A percentile compares a stretch with the other conserved stretches of the same genome.
These are phyloP conservation scores for Mimumesa dahlbomi DNA, from an alignment of 2,888 invertebrate genomes.

Conservation along the genomic window DNA sequence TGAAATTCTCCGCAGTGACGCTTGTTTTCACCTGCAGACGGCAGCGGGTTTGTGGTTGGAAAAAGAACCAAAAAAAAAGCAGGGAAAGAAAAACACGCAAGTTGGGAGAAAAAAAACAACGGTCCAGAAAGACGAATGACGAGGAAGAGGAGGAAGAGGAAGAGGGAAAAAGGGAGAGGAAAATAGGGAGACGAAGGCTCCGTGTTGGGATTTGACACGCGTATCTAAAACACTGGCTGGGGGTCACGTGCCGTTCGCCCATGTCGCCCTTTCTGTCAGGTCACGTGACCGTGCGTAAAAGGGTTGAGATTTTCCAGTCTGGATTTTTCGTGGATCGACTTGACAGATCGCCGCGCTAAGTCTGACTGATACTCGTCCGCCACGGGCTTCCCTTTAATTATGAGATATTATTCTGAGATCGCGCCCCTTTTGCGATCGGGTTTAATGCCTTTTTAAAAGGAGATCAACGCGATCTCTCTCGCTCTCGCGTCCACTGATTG, in stretches of 20 bases:
- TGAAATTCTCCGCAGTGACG: not conserved
- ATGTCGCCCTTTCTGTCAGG: conserved; percentile 67
- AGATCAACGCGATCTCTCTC: conserved; percentile 53
- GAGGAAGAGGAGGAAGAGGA: conserved; percentile 19
- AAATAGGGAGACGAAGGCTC: conserved; percentile 47
- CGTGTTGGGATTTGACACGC: conserved; percentile 79
- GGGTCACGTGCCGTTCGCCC: conserved; percentile 70
- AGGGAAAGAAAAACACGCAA: not conserved
- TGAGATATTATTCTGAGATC: conserved; percentile 77
- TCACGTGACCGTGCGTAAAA: conserved; percentile 78
- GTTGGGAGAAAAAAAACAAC: not conserved
- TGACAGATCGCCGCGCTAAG: conserved; percentile 78
- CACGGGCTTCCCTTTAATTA: conserved; percentile 78
- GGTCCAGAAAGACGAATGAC: conserved; percentile 6
- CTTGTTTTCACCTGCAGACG: conserved; percentile 12
- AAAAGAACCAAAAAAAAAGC: too few species aligned
- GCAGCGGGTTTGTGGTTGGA: conserved; percentile 10
- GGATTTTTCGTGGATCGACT: conserved; percentile 64
- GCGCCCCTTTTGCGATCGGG: conserved; percentile 74
- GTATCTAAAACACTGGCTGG: conserved; percentile 76
- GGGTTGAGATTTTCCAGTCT: conserved; percentile 78
- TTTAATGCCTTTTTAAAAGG: conserved; percentile 78
- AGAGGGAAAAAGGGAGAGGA: conserved; percentile 26
- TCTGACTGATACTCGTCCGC: conserved; percentile 77
- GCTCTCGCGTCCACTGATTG: too few species aligned